Evolutionary conservation across 2,113 vertebrate species (phyloP).

Genomic region (Empidonax alnorum): DNA sequence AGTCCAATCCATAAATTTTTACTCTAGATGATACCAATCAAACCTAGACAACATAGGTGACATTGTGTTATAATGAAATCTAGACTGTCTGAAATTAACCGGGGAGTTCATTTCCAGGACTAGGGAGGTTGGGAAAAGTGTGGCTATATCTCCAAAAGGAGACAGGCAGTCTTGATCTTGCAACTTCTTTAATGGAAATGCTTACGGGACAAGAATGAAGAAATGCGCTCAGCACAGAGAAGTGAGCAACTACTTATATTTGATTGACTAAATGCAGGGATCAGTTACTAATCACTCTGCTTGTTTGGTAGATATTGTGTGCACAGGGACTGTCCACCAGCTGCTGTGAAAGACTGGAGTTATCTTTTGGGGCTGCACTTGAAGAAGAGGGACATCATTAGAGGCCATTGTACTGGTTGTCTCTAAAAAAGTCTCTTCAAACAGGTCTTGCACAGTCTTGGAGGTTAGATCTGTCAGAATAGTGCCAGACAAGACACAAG

Average conservation of each 20-base stretch:
- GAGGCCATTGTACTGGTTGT: neutral
- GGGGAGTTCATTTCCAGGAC: neutral
- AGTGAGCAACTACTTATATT: neutral
- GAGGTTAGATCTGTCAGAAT: neutral
- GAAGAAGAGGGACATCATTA: neutral
- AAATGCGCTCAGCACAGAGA: neutral
- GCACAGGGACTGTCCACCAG: neutral
- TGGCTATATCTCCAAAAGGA: rapidly evolving
- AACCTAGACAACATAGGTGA: neutral
- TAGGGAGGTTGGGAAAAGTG: neutral
- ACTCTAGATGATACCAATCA: neutral
- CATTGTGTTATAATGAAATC: neutral
- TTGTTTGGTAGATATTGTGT: neutral
- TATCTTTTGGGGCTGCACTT: neutral
- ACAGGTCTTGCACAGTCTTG: neutral
- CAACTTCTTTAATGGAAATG: neutral
- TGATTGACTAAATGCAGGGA: neutral
- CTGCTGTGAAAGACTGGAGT: neutral
- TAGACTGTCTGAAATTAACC: neutral
- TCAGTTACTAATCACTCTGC: neutral
- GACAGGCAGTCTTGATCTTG: neutral
- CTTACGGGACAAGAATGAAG: neutral
- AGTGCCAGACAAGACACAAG: neutral
- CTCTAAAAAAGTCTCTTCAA: neutral
- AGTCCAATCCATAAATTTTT: neutral